Evolutionary conservation across 1,140 invertebrate genomes (phyloP).

Genomic region (Zaprionus africanus): DNA sequence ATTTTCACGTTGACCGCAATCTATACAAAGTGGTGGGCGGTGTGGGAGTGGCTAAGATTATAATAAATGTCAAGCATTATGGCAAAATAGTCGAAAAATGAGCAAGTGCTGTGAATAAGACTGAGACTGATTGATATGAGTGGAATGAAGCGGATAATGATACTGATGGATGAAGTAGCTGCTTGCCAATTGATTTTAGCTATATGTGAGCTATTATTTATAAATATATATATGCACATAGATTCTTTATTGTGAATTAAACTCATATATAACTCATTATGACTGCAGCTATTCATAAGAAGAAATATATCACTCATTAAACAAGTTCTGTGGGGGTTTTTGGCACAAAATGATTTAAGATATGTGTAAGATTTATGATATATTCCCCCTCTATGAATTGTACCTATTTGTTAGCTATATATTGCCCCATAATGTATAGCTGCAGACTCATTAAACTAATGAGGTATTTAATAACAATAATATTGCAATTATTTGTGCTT

Average conservation of each 20-base stretch:
- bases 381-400: background rate
- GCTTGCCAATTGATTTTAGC: background rate
- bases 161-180: background rate
- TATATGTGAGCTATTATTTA: background rate
- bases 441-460: constrained; percentile 1
- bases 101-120: background rate
- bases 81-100: constrained; percentile 10
- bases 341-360: background rate
- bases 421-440: background rate
- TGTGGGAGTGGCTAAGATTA: constrained; percentile 2
- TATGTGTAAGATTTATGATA: background rate
- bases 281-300: background rate
- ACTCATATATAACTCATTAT: background rate
- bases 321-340: no score
- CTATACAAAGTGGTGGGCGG: background rate
- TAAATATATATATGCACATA: no score
- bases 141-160: background rate
- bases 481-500: background rate
- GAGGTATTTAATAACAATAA: background rate
- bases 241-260: background rate
- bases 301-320: background rate
- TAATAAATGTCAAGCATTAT: constrained; percentile 27
- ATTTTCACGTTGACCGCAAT: constrained; percentile 3
- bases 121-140: background rate
- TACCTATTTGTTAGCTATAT: no score